Evolutionary conservation across 2,113 vertebrate genomes (phyloP), one percentile per base, ranked within the genome.

Genomic region (Cyrtonyx montezumae): DNA sequence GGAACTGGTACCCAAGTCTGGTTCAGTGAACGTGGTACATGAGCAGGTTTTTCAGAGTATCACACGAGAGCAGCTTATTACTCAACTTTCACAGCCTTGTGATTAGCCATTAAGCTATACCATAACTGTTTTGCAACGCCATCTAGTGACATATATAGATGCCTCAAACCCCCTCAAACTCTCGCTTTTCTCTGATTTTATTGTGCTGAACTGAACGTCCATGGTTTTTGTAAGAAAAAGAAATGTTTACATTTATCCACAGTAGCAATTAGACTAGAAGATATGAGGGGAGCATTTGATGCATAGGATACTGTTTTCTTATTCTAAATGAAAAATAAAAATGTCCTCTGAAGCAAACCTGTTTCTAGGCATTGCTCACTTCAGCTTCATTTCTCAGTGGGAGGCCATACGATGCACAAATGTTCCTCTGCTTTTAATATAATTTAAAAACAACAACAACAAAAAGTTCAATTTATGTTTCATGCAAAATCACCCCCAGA

Each of bases 121-220:
- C 82, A 8, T 37, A 2, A 23, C 66, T 88, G 96, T 53, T 95
- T 95, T 25, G 76, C 87, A 73, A 3, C 76, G 94, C 95, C 96
- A 95, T 66, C 96, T 95, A 96, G 95, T 90, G 94, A 90, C 73
- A 42, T 19, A 0, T 3, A 45, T 2, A 46, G 20, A 68, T 76
- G 94, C 30, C 84, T 83, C 56, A 32, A 51, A 56, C 3, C 8
- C 36, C 1, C 23, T 7, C 59, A 4, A 49, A 23, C 26, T 46
- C 79, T 42, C 25, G 9, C 49, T 70, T 15, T 37, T 23, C 36
- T 16, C 42, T 3, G 8, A 13, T 42, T 58, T 26, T 36, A 8
- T 21, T 28, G 25, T 53, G 2, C 51, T 20, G 9, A 46, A 32
- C 7, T 10, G 49, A 87, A 45, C 26, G 56, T 23, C n/a, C 28